Conservation (phyloP, 2,113 vertebrate genomes). For the Pseudopodoces humilis region DNA sequence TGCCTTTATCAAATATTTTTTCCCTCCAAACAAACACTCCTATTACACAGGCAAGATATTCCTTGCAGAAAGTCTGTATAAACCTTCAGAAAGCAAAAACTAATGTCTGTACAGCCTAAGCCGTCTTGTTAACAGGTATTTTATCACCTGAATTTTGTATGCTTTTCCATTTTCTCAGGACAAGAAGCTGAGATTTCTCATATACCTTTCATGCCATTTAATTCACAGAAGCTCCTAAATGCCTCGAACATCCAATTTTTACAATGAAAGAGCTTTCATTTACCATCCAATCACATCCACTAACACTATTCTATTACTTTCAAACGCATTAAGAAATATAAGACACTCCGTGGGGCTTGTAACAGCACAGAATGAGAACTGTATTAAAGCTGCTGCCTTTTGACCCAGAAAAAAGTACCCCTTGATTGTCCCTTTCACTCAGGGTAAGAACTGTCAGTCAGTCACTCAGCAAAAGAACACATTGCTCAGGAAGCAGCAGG, state of each 20-base stretch:
- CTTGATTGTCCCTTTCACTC: constrained; percentile 12
- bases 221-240: constrained; percentile 16
- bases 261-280: constrained; percentile 30
- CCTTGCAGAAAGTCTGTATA: background rate
- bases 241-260: constrained; percentile 5
- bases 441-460: background rate
- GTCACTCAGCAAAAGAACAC: background rate
- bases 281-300: constrained; percentile 3
- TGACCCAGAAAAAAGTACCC: constrained; percentile 22
- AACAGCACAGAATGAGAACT: constrained; percentile 20
- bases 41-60: background rate
- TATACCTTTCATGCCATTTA: background rate
- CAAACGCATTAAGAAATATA: background rate
- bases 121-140: background rate
- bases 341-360: background rate
- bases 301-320: constrained; percentile 13
- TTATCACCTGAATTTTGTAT: background rate
- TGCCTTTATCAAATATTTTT: background rate
- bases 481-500: background rate
- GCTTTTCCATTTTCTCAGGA: background rate
- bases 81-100: background rate
- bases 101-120: background rate
- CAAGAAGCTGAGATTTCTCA: background rate
- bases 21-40: background rate
- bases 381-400: constrained; percentile 11